Conservation (phyloP, 2,888 invertebrate species). For the Lysandra coridon region DNA sequence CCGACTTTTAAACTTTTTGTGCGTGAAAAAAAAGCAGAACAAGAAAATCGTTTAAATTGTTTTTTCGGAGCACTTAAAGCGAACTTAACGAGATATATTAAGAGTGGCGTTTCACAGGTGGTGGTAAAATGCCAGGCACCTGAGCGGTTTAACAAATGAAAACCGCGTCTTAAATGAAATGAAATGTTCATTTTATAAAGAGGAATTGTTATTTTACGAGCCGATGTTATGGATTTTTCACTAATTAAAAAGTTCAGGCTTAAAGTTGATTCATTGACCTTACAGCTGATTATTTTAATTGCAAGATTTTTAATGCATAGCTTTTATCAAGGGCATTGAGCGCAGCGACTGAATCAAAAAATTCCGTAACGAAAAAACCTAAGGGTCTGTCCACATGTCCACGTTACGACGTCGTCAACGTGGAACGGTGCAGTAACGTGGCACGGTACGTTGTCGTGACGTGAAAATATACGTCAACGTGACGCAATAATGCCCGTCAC, state of each 20-base stretch:
- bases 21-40: neutral
- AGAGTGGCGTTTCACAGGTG: constrained; percentile 8
- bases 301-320: too few species aligned
- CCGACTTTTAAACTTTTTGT: too few species aligned
- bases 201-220: neutral
- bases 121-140: neutral
- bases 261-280: neutral
- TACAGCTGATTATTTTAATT: too few species aligned
- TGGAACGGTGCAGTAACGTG: too few species aligned
- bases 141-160: neutral
- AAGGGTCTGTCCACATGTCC: too few species aligned
- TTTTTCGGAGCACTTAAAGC: constrained; percentile 9
- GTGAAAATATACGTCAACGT: too few species aligned
- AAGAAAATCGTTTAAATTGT: neutral
- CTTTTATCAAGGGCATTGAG: too few species aligned
- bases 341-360: too few species aligned
- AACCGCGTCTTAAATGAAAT: neutral
- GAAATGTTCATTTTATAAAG: neutral
- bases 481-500: too few species aligned
- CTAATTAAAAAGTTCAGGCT: neutral
- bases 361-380: too few species aligned
- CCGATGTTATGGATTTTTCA: neutral
- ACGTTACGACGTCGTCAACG: too few species aligned
- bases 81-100: constrained; percentile 19
- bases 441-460: too few species aligned